Evolutionary conservation across 2,113 vertebrate genomes (phyloP).

Genomic region (Tetrax tetrax): DNA sequence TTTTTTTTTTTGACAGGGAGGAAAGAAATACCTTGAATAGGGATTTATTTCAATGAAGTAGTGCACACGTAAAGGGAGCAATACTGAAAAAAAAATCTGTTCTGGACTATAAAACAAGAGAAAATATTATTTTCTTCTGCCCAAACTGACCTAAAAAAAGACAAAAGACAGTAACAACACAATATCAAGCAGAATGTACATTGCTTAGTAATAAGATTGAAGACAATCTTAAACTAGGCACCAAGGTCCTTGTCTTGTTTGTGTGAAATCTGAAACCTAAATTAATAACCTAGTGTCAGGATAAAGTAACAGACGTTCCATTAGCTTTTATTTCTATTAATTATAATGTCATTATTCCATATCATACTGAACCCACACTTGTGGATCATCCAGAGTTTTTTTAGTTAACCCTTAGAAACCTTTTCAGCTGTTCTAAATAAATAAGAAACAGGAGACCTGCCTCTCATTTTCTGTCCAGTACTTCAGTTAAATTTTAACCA

Average conservation of each 20-base stretch:
- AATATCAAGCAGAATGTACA: not conserved
- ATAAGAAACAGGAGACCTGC: not conserved
- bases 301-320: not conserved
- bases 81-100: not conserved
- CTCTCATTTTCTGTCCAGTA: not conserved
- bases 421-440: not conserved
- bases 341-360: not conserved
- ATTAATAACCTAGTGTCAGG: not conserved
- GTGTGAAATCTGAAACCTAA: not conserved
- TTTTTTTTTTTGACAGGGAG: not conserved
- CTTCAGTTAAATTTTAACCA: constrained; percentile 25
- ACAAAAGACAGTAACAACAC: not conserved
- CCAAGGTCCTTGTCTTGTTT: not conserved
- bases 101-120: not conserved
- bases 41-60: not conserved
- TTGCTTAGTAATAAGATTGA: not conserved
- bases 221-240: not conserved
- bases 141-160: not conserved
- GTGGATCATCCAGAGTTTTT: not conserved
- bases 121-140: not conserved
- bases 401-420: not conserved
- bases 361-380: not conserved
- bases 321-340: not conserved
- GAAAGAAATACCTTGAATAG: not conserved
- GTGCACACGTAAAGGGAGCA: not conserved